These are phyloP conservation scores for Hydraecia micacea DNA, from an alignment of 2,888 invertebrate species.

Conservation along the genomic window DNA sequence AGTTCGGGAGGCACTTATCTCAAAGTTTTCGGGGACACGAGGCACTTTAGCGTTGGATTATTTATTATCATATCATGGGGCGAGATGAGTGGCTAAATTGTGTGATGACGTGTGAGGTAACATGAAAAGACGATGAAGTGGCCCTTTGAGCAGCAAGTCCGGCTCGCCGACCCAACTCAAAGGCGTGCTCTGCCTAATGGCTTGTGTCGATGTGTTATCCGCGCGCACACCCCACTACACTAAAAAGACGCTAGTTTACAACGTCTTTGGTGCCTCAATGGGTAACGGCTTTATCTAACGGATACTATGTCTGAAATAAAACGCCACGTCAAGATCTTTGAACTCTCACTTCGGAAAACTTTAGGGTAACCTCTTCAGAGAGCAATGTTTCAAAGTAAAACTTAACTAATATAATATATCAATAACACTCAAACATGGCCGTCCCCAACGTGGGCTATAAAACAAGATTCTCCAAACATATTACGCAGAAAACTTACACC, in stretches of 20 bases:
- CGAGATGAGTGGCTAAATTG: conserved; percentile 74
- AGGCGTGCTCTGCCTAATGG: conserved; percentile 80
- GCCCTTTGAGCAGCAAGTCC: conserved; percentile 77
- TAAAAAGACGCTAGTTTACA: conserved; percentile 68
- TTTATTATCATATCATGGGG: conserved; percentile 71
- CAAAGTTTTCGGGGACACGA: conserved; percentile 73
- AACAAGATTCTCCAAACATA: conserved; percentile 58
- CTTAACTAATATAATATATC: conserved; percentile 47
- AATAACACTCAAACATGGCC: conserved; percentile 52
- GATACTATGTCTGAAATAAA: conserved; percentile 43
- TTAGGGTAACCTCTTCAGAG: conserved; percentile 39
- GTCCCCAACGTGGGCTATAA: conserved; percentile 41
- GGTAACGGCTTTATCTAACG: conserved; percentile 63
- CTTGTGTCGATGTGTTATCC: conserved; percentile 79
- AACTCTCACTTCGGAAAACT: conserved; percentile 34
- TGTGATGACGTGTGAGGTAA: conserved; percentile 78
- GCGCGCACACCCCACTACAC: conserved; percentile 63
- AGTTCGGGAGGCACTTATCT: conserved; percentile 74
- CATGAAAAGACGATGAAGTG: conserved; percentile 83
- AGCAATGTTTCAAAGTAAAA: conserved; percentile 47
- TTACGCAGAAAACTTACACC: conserved; percentile 63
- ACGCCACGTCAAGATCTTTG: conserved; percentile 44
- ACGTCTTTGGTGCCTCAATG: conserved; percentile 62
- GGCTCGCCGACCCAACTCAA: conserved; percentile 82
- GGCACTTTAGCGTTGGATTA: conserved; percentile 74